These are phyloP conservation scores for Arnoldichthys spilopterus DNA, from an alignment of 2,797 vertebrate species.

Conservation along the genomic window DNA sequence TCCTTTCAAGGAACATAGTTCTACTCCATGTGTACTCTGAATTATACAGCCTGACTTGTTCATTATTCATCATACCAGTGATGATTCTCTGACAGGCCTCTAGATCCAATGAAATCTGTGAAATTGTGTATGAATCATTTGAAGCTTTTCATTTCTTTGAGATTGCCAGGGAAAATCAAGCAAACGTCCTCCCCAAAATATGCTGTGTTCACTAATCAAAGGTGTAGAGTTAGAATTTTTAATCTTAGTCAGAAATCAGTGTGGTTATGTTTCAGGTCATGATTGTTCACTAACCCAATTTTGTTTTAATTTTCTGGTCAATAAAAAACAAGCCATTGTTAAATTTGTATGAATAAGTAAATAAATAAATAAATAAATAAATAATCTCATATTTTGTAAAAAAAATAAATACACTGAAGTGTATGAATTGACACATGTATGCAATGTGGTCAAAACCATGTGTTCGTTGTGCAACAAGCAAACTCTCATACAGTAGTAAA, in stretches of 20 bases:
- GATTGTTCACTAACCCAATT: background rate
- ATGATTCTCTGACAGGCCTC: conserved; percentile 2
- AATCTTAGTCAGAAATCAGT: background rate
- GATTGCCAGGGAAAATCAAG: background rate
- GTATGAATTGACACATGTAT: too few species aligned
- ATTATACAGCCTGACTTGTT: conserved; percentile 5
- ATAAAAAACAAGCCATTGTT: background rate
- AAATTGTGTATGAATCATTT: background rate
- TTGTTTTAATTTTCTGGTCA: background rate
- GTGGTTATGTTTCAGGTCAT: background rate
- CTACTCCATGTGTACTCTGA: conserved; percentile 1
- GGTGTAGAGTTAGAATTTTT: background rate
- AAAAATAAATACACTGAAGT: too few species aligned
- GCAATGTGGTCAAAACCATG: background rate
- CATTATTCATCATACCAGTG: conserved; percentile 9
- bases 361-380: too few species aligned
- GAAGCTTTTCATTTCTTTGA: background rate
- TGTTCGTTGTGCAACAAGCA: background rate
- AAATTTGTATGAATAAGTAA: background rate
- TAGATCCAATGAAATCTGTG: conserved; percentile 12
- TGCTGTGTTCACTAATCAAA: background rate
- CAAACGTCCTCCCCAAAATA: background rate
- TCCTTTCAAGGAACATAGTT: conserved; percentile 24
- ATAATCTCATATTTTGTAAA: too few species aligned
- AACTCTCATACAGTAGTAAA: background rate